Percentiles rank a stretch among this genome's conserved stretches.
phyloP scores from a whole-genome alignment of 2,113 vertebrate species.

The Xerus inauris region DNA sequence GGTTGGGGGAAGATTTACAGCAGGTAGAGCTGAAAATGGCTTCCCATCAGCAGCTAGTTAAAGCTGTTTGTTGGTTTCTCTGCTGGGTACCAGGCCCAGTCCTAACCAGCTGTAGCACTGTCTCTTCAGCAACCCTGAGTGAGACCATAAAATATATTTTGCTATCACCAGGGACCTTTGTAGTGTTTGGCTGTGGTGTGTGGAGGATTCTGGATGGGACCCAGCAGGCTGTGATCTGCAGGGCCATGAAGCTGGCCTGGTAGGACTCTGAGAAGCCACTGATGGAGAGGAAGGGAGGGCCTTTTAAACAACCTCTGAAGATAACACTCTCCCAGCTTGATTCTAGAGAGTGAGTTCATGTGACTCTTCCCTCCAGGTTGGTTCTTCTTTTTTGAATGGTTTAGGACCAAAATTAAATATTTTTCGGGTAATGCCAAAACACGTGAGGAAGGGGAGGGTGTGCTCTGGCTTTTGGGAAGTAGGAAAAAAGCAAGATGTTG shows the following conservation, averaged over 20 bases:
- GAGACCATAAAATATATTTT: conserved; percentile 48
- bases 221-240: not conserved
- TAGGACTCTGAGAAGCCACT: not conserved
- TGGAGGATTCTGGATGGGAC: conserved; percentile 27
- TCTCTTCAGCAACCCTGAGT: not conserved
- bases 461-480: not conserved
- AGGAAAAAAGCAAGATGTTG: not conserved
- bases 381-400: not conserved
- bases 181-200: conserved; percentile 56
- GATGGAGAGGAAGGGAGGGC: not conserved
- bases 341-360: not conserved
- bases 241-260: not conserved
- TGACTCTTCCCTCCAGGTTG: not conserved
- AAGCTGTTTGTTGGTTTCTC: conserved; percentile 44
- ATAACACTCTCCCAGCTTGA: not conserved
- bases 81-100: not conserved
- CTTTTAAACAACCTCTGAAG: not conserved
- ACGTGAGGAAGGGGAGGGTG: not conserved
- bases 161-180: conserved; percentile 59
- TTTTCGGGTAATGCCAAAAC: not conserved
- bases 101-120: not conserved
- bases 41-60: conserved; percentile 17
- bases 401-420: not conserved
- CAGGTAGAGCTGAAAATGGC: not conserved
- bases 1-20: not conserved